Evolutionary conservation across 2,888 invertebrate genomes (phyloP).

Genomic region (Aporophyla nigra): DNA sequence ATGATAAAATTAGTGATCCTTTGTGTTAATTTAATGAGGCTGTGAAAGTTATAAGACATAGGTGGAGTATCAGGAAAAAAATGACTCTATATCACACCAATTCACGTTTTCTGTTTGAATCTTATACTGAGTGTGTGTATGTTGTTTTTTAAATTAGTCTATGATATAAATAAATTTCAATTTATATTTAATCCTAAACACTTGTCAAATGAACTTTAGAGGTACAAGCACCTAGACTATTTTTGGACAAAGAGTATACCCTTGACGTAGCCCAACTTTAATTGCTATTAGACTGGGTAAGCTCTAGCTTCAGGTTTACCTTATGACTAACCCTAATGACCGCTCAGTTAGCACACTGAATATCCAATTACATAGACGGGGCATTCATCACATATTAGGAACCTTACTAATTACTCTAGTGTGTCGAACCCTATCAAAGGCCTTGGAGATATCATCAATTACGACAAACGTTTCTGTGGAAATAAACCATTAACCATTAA

Average conservation of each 20-base stretch:
- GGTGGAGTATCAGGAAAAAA: not conserved
- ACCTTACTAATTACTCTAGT: constrained; percentile 39
- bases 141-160: not conserved
- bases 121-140: too few relatives aligned
- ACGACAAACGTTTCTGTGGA: constrained; percentile 31
- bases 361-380: constrained; percentile 22
- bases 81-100: too few relatives aligned
- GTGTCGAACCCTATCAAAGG: constrained; percentile 47
- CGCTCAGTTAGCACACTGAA: constrained; percentile 12
- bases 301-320: not conserved
- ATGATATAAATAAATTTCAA: not conserved
- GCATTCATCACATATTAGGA: constrained; percentile 39
- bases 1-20: constrained; percentile 19
- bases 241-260: not conserved
- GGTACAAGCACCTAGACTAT: not conserved
- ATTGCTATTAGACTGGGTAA: constrained; percentile 3
- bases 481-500: constrained; percentile 57
- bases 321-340: constrained; percentile 3
- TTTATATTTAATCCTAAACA: not conserved
- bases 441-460: constrained; percentile 31
- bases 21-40: constrained; percentile 18
- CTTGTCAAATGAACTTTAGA: not conserved
- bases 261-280: constrained; percentile 28
- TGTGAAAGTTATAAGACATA: not conserved
- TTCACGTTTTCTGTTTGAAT: too few relatives aligned